phyloP scores from a whole-genome alignment of 2,888 invertebrate genomes.

The Drosophila greeni region DNA sequence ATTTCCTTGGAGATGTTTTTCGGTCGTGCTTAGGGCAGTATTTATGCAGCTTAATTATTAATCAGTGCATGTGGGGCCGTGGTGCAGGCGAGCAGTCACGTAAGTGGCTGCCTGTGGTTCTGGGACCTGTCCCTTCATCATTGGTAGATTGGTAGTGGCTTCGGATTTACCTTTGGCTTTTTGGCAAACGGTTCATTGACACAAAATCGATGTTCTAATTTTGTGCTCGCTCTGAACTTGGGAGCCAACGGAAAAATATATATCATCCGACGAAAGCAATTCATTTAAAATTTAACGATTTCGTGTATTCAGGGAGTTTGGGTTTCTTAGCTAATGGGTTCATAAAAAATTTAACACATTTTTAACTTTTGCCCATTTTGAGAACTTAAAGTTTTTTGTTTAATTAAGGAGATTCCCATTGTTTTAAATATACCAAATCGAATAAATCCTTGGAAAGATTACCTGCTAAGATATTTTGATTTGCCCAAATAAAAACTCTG shows the following conservation, averaged over 20 bases:
- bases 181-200: slow-evolving; percentile 43
- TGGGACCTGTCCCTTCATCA: slow-evolving; percentile 1
- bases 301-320: neutral
- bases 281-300: slow-evolving; percentile 8
- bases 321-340: neutral
- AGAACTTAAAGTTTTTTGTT: neutral
- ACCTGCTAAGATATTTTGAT: neutral
- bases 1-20: slow-evolving; percentile 41
- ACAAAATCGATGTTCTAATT: slow-evolving; percentile 57
- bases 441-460: neutral
- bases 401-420: neutral
- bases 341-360: neutral
- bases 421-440: too few relatives aligned
- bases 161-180: slow-evolving; percentile 8
- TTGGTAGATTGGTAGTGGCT: slow-evolving; percentile 11
- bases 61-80: slow-evolving; percentile 49
- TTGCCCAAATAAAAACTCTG: too few relatives aligned
- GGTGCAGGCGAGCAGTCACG: slow-evolving; percentile 52
- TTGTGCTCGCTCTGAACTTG: slow-evolving; percentile 21
- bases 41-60: slow-evolving; percentile 56
- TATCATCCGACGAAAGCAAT: neutral
- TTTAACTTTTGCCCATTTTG: neutral
- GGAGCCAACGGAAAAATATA: neutral
- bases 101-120: slow-evolving; percentile 29
- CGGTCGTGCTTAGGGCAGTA: slow-evolving; percentile 26